Evolutionary conservation across 2,113 vertebrate species (phyloP).

Genomic region (Grallaria varia): DNA sequence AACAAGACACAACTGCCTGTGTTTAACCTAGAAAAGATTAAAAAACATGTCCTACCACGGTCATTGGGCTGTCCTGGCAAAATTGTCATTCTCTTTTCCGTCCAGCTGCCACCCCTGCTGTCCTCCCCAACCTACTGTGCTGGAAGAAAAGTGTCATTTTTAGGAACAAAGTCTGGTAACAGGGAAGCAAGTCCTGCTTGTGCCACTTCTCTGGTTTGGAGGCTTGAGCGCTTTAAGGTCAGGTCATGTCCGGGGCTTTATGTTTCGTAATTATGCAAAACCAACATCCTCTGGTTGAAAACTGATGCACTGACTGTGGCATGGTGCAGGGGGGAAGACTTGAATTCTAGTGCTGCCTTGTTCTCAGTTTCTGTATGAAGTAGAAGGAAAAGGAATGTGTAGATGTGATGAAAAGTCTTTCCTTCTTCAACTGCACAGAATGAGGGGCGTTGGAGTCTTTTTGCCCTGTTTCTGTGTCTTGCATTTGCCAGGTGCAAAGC

Average conservation of each 20-base stretch:
- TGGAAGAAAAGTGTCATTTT: not conserved
- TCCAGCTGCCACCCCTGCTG: not conserved
- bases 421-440: not conserved
- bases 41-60: not conserved
- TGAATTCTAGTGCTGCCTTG: not conserved
- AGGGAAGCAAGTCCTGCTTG: not conserved
- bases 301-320: not conserved
- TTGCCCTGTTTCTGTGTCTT: not conserved
- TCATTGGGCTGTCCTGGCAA: conserved; percentile 43
- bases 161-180: not conserved
- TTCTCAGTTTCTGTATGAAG: not conserved
- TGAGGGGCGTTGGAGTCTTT: not conserved
- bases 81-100: not conserved
- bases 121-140: not conserved
- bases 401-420: not conserved
- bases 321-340: not conserved
- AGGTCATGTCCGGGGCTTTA: not conserved
- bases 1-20: conserved; percentile 56
- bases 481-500: not conserved
- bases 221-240: not conserved
- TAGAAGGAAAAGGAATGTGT: not conserved
- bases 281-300: not conserved
- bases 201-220: not conserved
- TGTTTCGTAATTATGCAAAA: not conserved
- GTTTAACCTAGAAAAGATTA: conserved; percentile 64